Evolutionary conservation across 2,888 invertebrate species (phyloP), one percentile per base, ranked within the genome.

Genomic region (Macrophya annulata): DNA sequence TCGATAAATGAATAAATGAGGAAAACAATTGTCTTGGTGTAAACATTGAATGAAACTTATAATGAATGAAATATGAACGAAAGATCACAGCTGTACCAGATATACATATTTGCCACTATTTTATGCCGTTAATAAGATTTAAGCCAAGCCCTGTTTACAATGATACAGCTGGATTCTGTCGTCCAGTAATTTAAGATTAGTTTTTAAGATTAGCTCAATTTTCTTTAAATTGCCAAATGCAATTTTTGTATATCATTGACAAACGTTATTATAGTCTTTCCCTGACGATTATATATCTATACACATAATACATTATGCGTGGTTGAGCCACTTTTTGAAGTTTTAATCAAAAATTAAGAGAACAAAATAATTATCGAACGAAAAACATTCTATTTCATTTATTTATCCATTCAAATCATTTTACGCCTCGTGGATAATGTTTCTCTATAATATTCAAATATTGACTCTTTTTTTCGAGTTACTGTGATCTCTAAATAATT

Each of bases 131-230:
- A 48, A 15, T n/a, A 48, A 31, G 83, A 83, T 8, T 31, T 31
- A 31, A 83, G 10, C 15, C 10, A 62, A 81, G 43, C 31, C 48
- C 48, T 31, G 43, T 48, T 68, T 40, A 68, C 51, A 25, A 68
- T 68, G 9, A 45, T 68, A 83, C 68, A 68, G 68, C 83, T 71
- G 71, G 43, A 68, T 83, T 68, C 10, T 83, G 37, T 48, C n/a
- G 31, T 71, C 71, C 83, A 71, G 68, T 83, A 17, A 31, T 17
- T 45, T 83, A 83, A 83, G 68, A 51, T 65, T 31, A 65, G 89
- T 86, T 88, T 87, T 89, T 92, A 92, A 92, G 92, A 89, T 89
- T 91, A 90, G 90, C 90, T 91, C 91, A 91, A 92, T 90, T 90
- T 91, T 91, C 68, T 90, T 90, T 88, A 88, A 89, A 89, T 85